phyloP scores from a whole-genome alignment of 2,888 invertebrate species.

The Pachydiplax longipennis region DNA sequence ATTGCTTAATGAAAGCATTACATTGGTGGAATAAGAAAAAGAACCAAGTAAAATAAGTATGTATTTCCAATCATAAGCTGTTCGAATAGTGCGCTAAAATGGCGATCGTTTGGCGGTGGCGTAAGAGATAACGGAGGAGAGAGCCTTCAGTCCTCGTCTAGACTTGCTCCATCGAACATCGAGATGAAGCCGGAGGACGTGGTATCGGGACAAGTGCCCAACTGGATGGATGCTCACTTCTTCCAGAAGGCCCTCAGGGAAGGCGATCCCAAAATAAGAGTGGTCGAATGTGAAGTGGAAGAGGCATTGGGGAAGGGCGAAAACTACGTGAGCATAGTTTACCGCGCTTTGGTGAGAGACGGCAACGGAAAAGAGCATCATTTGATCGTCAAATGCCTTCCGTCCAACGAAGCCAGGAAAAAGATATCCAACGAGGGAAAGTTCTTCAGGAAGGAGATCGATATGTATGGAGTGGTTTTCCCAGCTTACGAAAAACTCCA shows the following conservation, averaged over 20 bases:
- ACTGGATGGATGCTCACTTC: conserved; percentile 1
- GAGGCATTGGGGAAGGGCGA: conserved; percentile 47
- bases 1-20: no score
- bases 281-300: background rate
- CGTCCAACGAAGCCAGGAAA: conserved; percentile 7
- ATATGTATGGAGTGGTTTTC: conserved; percentile 32
- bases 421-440: conserved; percentile 16
- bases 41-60: no score
- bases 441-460: conserved; percentile 46
- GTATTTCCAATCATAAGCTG: no score
- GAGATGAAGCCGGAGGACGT: background rate
- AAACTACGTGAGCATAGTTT: conserved; percentile 48
- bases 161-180: background rate
- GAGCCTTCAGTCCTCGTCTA: no score
- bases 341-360: background rate
- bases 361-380: background rate
- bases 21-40: no score
- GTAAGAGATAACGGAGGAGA: no score
- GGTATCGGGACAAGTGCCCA: background rate
- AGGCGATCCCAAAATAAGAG: background rate
- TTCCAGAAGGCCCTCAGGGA: conserved; percentile 42
- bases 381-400: conserved; percentile 45
- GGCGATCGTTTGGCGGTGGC: no score
- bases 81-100: no score
- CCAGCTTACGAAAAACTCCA: conserved; percentile 16